Evolutionary conservation across 2,888 invertebrate species (phyloP).

Genomic region (Graphium colonna): DNA sequence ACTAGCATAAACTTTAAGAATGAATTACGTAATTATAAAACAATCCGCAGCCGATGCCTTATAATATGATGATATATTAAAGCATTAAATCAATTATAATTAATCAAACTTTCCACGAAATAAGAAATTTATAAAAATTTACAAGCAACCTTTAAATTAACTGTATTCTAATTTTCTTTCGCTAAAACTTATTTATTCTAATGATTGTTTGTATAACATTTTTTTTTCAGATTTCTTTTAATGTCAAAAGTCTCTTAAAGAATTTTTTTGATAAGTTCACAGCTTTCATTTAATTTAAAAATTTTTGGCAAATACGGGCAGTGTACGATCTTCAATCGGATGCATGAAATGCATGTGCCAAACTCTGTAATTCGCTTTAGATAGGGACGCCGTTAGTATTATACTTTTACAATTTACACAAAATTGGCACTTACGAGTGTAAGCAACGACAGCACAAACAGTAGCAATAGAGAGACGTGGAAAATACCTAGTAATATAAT

Average conservation of each 20-base stretch:
- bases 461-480: constrained; percentile 18
- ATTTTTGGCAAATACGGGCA: background rate
- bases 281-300: background rate
- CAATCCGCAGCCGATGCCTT: constrained; percentile 19
- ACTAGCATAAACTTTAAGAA: constrained; percentile 20
- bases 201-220: background rate
- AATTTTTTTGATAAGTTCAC: no score
- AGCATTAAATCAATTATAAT: constrained; percentile 2
- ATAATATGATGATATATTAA: constrained; percentile 17
- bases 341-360: constrained; percentile 21
- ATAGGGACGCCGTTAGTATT: constrained; percentile 1
- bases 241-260: no score
- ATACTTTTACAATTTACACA: constrained; percentile 7
- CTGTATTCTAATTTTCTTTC: constrained; percentile 4
- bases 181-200: no score
- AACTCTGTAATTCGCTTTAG: constrained; percentile 9
- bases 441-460: constrained; percentile 22
- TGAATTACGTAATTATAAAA: constrained; percentile 17
- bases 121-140: constrained; percentile 7
- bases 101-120: constrained; percentile 5
- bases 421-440: constrained; percentile 8
- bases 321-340: background rate
- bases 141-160: constrained; percentile 2
- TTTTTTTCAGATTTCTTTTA: background rate
- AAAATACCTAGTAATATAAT: constrained; percentile 20